These are phyloP conservation scores for Steinernema carpocapsae DNA, from an alignment of 2,888 invertebrate species.

Conservation along the genomic window DNA sequence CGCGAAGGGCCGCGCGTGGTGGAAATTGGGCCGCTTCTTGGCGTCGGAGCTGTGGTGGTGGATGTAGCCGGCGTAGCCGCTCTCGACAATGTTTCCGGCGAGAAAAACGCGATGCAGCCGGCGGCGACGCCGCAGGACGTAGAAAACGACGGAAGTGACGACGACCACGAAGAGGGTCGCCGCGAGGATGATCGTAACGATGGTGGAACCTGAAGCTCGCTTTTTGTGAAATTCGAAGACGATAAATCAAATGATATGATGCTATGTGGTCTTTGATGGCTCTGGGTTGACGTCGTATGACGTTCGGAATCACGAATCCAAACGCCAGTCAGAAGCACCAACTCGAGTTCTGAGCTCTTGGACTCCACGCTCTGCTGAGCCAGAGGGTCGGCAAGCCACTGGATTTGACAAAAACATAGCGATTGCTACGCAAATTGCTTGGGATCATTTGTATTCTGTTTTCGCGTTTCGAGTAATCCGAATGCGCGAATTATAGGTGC, in stretches of 20 bases:
- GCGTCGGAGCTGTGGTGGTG: not conserved
- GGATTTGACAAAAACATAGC: not conserved
- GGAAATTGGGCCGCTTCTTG: conserved; percentile 2
- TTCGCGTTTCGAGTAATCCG: conserved; percentile 18
- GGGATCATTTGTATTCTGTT: not conserved
- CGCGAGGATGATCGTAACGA: conserved; percentile 23
- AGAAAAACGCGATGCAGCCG: conserved; percentile 15
- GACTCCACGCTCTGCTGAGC: no score
- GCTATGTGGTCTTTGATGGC: no score
- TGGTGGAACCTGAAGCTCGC: conserved; percentile 8
- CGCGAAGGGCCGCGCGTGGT: conserved; percentile 25
- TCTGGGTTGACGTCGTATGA: no score
- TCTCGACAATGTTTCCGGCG: conserved; percentile 19
- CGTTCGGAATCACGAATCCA: no score
- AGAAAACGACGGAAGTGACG: not conserved
- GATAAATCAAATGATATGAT: no score
- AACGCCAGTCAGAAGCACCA: no score
- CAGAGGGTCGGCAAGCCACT: no score
- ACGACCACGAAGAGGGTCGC: conserved; percentile 16
- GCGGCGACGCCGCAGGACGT: not conserved
- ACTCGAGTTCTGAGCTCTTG: no score
- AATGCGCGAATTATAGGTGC: conserved; percentile 13
- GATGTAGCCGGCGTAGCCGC: conserved; percentile 17
- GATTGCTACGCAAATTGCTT: conserved; percentile 17
- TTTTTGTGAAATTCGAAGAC: not conserved